A percentile compares a stretch with the other conserved stretches of the same genome.
Conservation (phyloP, 2,888 invertebrate genomes). For the Drosophila prolongata region DNA sequence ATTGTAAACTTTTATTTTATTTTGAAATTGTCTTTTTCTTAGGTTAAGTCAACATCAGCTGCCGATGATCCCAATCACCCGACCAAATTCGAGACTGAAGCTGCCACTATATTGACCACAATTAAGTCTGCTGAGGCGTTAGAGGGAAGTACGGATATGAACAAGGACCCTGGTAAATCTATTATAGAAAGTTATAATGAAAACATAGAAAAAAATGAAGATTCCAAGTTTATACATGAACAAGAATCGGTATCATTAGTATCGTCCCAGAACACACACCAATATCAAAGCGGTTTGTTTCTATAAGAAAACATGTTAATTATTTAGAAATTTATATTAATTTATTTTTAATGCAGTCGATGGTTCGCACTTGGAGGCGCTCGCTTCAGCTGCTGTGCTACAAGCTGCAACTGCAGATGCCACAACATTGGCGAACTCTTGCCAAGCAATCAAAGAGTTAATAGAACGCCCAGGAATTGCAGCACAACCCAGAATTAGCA, state of each 20-base stretch:
- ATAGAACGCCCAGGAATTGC: constrained; percentile 26
- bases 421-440: constrained; percentile 41
- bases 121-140: constrained; percentile 79
- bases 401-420: constrained; percentile 70
- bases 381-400: constrained; percentile 83
- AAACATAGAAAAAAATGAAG: constrained; percentile 1
- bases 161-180: constrained; percentile 44
- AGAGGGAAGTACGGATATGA: constrained; percentile 14
- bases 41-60: constrained; percentile 25
- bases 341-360: constrained; percentile 47
- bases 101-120: constrained; percentile 82
- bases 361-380: constrained; percentile 79
- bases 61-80: constrained; percentile 49
- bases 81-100: constrained; percentile 81
- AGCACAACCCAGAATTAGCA: background rate
- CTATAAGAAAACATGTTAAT: background rate
- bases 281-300: constrained; percentile 57
- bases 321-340: background rate
- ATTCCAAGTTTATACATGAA: constrained; percentile 27
- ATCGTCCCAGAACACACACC: constrained; percentile 2
- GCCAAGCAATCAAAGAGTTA: constrained; percentile 25
- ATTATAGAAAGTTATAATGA: constrained; percentile 29
- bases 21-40: background rate
- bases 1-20: too few species aligned
- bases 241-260: background rate